Conservation (phyloP, 2,888 invertebrate genomes). For the Leptura quadrifasciata region DNA sequence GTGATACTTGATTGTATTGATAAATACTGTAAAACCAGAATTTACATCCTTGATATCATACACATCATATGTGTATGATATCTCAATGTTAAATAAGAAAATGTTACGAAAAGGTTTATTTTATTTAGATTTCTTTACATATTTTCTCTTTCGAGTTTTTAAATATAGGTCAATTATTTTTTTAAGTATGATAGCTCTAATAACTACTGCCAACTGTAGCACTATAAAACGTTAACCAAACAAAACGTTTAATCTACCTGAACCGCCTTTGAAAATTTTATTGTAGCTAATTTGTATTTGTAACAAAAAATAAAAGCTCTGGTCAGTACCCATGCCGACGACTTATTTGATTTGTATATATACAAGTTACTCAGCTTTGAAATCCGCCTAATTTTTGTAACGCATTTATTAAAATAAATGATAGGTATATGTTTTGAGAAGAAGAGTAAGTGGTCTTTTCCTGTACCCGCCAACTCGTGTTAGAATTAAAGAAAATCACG, state of each 20-base stretch:
- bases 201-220: not conserved
- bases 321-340: not conserved
- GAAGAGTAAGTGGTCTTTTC: conserved; percentile 44
- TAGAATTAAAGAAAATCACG: conserved; percentile 50
- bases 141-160: too few relatives aligned
- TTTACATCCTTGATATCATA: too few relatives aligned
- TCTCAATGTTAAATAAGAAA: too few relatives aligned
- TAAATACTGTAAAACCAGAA: too few relatives aligned
- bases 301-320: not conserved
- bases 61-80: too few relatives aligned
- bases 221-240: not conserved
- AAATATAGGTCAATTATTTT: not conserved
- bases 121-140: too few relatives aligned
- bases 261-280: conserved; percentile 1
- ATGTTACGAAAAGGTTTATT: too few relatives aligned
- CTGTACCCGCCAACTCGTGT: conserved; percentile 48
- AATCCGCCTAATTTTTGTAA: conserved; percentile 33
- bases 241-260: not conserved
- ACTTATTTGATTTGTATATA: not conserved
- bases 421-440: conserved; percentile 21
- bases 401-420: conserved; percentile 31
- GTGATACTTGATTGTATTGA: too few relatives aligned
- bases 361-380: conserved; percentile 33
- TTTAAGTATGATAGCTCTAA: not conserved
- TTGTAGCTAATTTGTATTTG: conserved; percentile 3